Evolutionary conservation across 2,113 vertebrate species (phyloP).

Genomic region (Echinops telfairi): DNA sequence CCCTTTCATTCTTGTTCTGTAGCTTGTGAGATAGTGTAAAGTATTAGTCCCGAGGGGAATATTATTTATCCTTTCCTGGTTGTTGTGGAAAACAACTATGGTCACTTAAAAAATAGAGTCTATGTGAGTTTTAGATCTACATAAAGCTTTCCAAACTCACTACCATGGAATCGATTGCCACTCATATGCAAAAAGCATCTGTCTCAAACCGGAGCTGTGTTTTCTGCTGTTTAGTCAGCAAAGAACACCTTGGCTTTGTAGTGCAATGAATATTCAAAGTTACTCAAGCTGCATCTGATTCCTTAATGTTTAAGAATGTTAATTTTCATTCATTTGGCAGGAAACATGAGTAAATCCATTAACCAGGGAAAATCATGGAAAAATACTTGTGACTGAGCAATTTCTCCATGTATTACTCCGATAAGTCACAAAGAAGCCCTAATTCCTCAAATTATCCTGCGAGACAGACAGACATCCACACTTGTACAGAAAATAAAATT

Average conservation of each 20-base stretch:
- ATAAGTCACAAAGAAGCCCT: too few relatives aligned
- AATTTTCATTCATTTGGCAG: conserved; percentile 1
- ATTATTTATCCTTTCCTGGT: conserved; percentile 16
- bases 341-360: background rate
- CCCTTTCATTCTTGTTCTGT: background rate
- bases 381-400: too few relatives aligned
- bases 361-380: too few relatives aligned
- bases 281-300: background rate
- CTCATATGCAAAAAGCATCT: background rate
- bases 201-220: background rate
- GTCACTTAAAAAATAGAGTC: conserved; percentile 9
- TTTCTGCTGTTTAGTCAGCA: background rate
- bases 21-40: background rate
- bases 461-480: too few relatives aligned
- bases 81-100: conserved; percentile 33
- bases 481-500: too few relatives aligned
- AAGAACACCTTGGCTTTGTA: background rate
- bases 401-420: too few relatives aligned
- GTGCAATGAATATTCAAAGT: conserved; percentile 2
- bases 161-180: too few relatives aligned
- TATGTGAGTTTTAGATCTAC: background rate
- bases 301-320: background rate
- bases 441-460: too few relatives aligned
- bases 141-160: background rate
- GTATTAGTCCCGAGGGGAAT: background rate